Conservation (phyloP, 2,113 vertebrate genomes). For the Lontra canadensis region DNA sequence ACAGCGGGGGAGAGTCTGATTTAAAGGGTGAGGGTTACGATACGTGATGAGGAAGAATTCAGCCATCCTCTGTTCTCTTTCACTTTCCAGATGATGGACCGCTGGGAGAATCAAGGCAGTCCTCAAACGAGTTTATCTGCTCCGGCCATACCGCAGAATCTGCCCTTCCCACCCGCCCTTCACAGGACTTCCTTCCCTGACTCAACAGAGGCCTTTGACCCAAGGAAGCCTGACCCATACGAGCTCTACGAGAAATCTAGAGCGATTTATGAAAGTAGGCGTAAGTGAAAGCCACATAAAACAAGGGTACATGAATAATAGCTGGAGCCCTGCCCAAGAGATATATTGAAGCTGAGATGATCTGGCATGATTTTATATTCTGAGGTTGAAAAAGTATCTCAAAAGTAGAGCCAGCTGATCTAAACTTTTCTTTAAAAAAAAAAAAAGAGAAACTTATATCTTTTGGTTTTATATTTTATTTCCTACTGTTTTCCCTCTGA, state of each 20-base stretch:
- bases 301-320: slow-evolving; percentile 35
- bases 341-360: slow-evolving; percentile 7
- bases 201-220: slow-evolving; percentile 95
- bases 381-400: slow-evolving; percentile 55
- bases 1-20: not conserved
- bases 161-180: slow-evolving; percentile 92
- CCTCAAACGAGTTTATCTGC: slow-evolving; percentile 94
- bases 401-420: slow-evolving; percentile 44
- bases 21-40: not conserved
- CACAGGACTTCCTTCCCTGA: slow-evolving; percentile 95
- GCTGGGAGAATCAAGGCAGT: slow-evolving; percentile 96
- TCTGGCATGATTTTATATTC: slow-evolving; percentile 63
- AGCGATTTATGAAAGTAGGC: slow-evolving; percentile 99
- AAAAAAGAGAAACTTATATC: not conserved
- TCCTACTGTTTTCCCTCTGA: slow-evolving; percentile 14
- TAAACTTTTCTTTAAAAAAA: not conserved
- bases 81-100: slow-evolving; percentile 93
- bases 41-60: not conserved
- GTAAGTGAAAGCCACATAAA: slow-evolving; percentile 91
- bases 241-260: slow-evolving; percentile 98
- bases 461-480: slow-evolving; percentile 18
- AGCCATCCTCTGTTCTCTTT: slow-evolving; percentile 27
- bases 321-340: slow-evolving; percentile 38
- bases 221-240: slow-evolving; percentile 96
- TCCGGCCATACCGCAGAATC: slow-evolving; percentile 90